These are phyloP conservation scores for Macrotus californicus DNA, from an alignment of 2,113 vertebrate genomes.

Conservation along the genomic window DNA sequence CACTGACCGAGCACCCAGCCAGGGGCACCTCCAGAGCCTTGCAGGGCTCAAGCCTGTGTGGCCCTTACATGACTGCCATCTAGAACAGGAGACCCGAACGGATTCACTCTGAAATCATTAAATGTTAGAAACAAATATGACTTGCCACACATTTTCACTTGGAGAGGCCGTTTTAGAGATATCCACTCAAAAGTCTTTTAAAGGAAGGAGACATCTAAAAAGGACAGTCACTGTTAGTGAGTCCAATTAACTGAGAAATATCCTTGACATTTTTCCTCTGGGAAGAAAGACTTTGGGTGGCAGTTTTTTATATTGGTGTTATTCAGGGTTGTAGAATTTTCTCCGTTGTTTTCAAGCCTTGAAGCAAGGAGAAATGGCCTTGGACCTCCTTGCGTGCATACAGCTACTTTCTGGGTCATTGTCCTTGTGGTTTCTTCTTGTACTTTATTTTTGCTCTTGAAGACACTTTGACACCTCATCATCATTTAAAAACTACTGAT, in stretches of 20 bases:
- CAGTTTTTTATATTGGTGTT: background rate
- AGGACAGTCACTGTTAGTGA: constrained; percentile 9
- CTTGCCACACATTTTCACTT: background rate
- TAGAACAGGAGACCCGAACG: background rate
- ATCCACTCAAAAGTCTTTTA: background rate
- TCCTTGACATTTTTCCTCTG: constrained; percentile 48
- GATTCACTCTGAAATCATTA: background rate
- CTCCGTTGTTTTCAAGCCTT: constrained; percentile 18
- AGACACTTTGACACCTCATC: constrained; percentile 22
- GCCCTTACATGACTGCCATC: background rate
- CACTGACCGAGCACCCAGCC: background rate
- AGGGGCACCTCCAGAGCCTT: background rate
- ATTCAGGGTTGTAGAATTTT: background rate
- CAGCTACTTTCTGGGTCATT: background rate
- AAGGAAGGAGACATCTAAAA: background rate
- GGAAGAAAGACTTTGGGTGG: constrained; percentile 50
- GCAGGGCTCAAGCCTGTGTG: background rate
- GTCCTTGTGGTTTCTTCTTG: background rate
- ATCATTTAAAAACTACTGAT: constrained; percentile 28
- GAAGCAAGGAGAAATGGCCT: constrained; percentile 1
- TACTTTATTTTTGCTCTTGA: background rate
- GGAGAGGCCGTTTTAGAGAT: background rate
- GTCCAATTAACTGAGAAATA: constrained; percentile 66
- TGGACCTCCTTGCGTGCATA: background rate
- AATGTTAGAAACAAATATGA: background rate